A percentile compares a stretch with the other conserved stretches of the same genome.
phyloP scores from a whole-genome alignment of 2,113 vertebrate species.

The Toxostoma redivivum region DNA sequence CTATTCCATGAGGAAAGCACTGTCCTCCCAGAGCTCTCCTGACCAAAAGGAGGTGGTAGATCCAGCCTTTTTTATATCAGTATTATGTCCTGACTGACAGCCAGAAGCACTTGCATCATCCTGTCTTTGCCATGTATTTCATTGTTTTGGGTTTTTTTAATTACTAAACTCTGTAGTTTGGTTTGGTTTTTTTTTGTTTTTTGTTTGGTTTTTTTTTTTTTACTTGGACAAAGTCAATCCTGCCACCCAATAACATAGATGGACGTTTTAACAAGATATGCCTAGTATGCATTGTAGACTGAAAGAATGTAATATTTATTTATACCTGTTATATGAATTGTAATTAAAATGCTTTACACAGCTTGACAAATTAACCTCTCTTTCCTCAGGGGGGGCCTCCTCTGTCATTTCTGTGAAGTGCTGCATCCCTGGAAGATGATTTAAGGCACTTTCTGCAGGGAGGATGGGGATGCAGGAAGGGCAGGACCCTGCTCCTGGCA shows the following conservation, averaged over 20 bases:
- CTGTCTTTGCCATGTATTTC: neutral
- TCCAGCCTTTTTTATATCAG: neutral
- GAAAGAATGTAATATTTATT: conserved; percentile 79
- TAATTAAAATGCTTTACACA: conserved; percentile 85
- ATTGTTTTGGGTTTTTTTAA: neutral
- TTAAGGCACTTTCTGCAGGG: neutral
- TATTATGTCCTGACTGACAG: neutral
- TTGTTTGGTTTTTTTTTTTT: neutral
- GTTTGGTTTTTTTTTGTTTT: neutral
- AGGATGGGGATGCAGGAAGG: neutral
- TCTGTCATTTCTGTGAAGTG: neutral
- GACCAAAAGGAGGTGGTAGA: neutral
- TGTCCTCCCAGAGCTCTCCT: neutral
- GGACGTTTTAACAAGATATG: conserved; percentile 61
- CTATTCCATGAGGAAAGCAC: neutral
- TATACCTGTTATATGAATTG: conserved; percentile 71
- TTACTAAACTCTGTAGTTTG: conserved; percentile 30
- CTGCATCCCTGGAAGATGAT: neutral
- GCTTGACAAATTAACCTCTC: conserved; percentile 54
- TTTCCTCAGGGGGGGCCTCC: neutral
- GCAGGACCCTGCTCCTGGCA: neutral
- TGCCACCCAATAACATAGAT: conserved; percentile 48
- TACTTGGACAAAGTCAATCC: conserved; percentile 16
- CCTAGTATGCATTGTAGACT: conserved; percentile 75
- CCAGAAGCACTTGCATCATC: neutral